Evolutionary conservation across 2,888 invertebrate genomes (phyloP).

Genomic region (Galeopsomyia nigrocyanea): DNA sequence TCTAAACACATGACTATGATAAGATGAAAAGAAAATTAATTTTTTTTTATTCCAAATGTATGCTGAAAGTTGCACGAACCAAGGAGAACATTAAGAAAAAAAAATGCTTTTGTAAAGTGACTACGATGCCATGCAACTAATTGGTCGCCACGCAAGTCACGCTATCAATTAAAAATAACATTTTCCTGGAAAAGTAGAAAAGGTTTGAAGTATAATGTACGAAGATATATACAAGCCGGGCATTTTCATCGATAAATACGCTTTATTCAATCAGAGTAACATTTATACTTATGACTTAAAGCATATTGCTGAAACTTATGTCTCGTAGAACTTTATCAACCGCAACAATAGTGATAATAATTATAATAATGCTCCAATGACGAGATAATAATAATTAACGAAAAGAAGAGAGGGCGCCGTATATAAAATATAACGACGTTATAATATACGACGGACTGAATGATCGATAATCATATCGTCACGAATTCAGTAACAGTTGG

Average conservation of each 20-base stretch:
- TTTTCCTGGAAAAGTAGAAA: background rate
- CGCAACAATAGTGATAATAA: slow-evolving; percentile 62
- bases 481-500: slow-evolving; percentile 45
- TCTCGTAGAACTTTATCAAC: slow-evolving; percentile 66
- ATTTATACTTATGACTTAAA: slow-evolving; percentile 67
- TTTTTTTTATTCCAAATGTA: too few species aligned
- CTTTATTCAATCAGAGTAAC: slow-evolving; percentile 69
- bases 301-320: slow-evolving; percentile 66
- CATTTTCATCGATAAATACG: slow-evolving; percentile 67
- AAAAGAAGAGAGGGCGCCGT: slow-evolving; percentile 34
- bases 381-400: slow-evolving; percentile 47
- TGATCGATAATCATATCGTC: slow-evolving; percentile 34
- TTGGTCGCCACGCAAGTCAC: too few species aligned
- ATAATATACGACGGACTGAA: background rate
- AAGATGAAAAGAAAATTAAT: too few species aligned
- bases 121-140: too few species aligned
- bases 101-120: too few species aligned
- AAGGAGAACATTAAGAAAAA: too few species aligned
- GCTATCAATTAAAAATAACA: too few species aligned
- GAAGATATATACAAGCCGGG: slow-evolving; percentile 27
- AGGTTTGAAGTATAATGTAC: slow-evolving; percentile 15
- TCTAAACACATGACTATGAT: too few species aligned
- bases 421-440: slow-evolving; percentile 8
- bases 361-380: slow-evolving; percentile 46
- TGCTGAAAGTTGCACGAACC: too few species aligned